These are phyloP conservation scores for Sylvilagus floridanus DNA, from an alignment of 2,797 vertebrate genomes.

Conservation along the genomic window DNA sequence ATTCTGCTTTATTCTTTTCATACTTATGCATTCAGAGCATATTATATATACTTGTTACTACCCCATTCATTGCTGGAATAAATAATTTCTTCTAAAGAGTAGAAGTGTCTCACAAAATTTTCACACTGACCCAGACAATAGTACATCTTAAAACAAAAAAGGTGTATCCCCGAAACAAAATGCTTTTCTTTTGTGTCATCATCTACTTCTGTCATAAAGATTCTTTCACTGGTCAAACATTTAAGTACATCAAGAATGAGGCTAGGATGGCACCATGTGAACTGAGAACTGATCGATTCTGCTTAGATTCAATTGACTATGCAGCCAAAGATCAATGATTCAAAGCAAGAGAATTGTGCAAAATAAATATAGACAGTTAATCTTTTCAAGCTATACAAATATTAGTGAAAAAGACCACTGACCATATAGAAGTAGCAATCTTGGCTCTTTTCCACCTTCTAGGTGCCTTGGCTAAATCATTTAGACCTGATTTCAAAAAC, in stretches of 20 bases:
- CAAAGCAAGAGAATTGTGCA: slow-evolving; percentile 28
- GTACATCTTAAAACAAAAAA: neutral
- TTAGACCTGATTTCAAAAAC: neutral
- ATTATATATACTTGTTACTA: neutral
- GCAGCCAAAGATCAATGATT: slow-evolving; percentile 20
- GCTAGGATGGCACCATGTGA: neutral
- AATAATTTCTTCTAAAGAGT: slow-evolving; percentile 22
- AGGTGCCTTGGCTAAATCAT: neutral
- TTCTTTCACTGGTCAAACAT: neutral
- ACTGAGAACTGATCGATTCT: neutral
- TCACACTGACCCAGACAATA: neutral
- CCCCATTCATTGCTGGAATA: neutral
- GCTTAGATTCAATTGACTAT: slow-evolving; percentile 15
- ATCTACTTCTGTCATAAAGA: neutral
- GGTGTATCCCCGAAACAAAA: neutral
- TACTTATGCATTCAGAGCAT: neutral
- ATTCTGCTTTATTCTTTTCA: slow-evolving; percentile 6
- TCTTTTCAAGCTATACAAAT: slow-evolving; percentile 26
- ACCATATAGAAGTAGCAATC: neutral
- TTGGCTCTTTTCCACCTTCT: neutral
- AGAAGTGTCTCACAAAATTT: neutral
- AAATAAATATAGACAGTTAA: slow-evolving; percentile 19
- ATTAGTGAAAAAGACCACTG: neutral
- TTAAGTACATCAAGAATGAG: neutral
- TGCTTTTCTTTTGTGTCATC: neutral